Evolutionary conservation across 2,888 invertebrate genomes (phyloP).

Genomic region (Latheticus oryzae): DNA sequence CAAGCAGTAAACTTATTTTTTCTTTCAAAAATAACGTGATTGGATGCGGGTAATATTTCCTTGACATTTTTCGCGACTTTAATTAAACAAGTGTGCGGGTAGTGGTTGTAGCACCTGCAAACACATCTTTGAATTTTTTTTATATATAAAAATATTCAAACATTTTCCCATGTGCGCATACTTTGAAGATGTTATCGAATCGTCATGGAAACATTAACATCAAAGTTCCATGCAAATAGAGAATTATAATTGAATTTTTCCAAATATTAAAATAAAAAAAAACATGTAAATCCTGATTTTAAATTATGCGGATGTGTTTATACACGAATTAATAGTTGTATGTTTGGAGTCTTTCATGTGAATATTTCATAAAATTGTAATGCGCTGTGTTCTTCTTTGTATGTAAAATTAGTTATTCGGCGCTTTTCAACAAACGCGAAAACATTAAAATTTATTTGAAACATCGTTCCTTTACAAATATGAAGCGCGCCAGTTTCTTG

Average conservation of each 20-base stretch:
- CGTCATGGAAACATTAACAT: slow-evolving; percentile 16
- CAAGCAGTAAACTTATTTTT: neutral
- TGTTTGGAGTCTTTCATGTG: slow-evolving; percentile 18
- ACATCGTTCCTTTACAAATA: slow-evolving; percentile 15
- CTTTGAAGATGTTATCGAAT: slow-evolving; percentile 25
- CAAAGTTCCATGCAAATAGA: slow-evolving; percentile 27
- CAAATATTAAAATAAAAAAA: too few species aligned
- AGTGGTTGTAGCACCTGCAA: slow-evolving; percentile 13
- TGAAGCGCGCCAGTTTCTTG: slow-evolving; percentile 13
- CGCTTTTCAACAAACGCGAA: slow-evolving; percentile 6
- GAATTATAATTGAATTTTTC: slow-evolving; percentile 23
- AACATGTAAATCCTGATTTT: slow-evolving; percentile 16
- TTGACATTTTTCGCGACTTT: slow-evolving; percentile 6
- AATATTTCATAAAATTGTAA: slow-evolving; percentile 15
- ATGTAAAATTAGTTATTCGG: slow-evolving; percentile 17
- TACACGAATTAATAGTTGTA: slow-evolving; percentile 13
- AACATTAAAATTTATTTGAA: slow-evolving; percentile 21
- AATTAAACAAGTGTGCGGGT: slow-evolving; percentile 22
- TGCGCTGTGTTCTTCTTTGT: slow-evolving; percentile 10
- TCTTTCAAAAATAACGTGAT: neutral
- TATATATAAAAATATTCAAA: too few species aligned
- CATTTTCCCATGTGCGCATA: slow-evolving; percentile 16
- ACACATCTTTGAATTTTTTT: too few species aligned
- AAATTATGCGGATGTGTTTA: slow-evolving; percentile 25
- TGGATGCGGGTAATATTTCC: slow-evolving; percentile 26